These are phyloP conservation scores for Baronia brevicornis DNA, from an alignment of 2,888 invertebrate genomes.

Conservation along the genomic window DNA sequence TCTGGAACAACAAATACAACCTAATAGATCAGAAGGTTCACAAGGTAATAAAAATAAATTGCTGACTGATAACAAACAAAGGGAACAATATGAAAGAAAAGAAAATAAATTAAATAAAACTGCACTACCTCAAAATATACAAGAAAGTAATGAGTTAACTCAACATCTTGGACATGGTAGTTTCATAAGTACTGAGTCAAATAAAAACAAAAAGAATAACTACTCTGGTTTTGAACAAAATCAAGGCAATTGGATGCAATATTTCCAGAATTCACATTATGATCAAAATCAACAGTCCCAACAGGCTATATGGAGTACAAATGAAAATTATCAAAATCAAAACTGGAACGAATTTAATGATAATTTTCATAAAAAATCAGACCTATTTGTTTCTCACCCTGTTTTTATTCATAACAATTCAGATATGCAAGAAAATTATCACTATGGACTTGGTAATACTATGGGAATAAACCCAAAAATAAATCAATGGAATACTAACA, in stretches of 20 bases:
- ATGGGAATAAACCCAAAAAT: not conserved
- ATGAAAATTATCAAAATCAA: constrained; percentile 8
- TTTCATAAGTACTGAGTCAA: no score
- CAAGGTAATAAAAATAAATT: no score
- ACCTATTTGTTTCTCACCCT: not conserved
- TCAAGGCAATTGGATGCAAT: constrained; percentile 1
- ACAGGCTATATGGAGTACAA: constrained; percentile 5
- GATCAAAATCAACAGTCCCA: constrained; percentile 11
- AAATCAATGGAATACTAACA: not conserved
- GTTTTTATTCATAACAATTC: no score
- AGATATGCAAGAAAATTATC: no score
- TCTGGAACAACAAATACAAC: constrained; percentile 18
- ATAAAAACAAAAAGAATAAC: no score
- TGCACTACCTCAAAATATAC: no score
- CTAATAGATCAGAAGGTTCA: constrained; percentile 5
- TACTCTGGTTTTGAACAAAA: not conserved
- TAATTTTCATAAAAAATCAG: constrained; percentile 9
- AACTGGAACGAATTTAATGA: constrained; percentile 3
- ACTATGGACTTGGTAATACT: no score
- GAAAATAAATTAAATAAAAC: no score
- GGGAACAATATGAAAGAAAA: no score
- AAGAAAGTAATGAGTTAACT: no score
- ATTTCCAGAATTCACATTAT: constrained; percentile 2
- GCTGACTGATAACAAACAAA: no score
- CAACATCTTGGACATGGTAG: no score